Conservation (phyloP, 2,113 vertebrate species). For the Todiramphus chloris region DNA sequence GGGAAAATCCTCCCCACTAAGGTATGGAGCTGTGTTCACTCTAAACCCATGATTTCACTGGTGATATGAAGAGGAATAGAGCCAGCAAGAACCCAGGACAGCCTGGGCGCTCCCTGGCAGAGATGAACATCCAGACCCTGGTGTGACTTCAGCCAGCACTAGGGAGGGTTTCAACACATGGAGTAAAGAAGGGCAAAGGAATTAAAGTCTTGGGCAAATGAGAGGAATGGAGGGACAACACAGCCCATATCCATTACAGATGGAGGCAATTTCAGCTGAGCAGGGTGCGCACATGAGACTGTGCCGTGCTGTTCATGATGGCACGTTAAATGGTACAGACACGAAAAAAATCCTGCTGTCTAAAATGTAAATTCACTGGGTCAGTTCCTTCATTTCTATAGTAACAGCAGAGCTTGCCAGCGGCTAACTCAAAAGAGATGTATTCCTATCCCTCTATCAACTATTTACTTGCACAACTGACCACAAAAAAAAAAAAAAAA, state of each 20-base stretch:
- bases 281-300: background rate
- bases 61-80: background rate
- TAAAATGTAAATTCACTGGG: constrained; percentile 21
- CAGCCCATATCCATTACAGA: background rate
- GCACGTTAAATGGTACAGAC: background rate
- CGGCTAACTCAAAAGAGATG: constrained; percentile 45
- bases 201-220: background rate
- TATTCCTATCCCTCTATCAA: constrained; percentile 41
- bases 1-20: background rate
- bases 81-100: background rate
- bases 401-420: constrained; percentile 44
- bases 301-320: background rate
- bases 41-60: background rate
- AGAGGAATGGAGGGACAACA: background rate
- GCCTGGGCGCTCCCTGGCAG: background rate
- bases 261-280: constrained; percentile 30
- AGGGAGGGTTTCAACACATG: background rate
- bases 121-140: background rate
- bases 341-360: background rate
- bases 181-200: background rate
- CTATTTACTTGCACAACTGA: constrained; percentile 52
- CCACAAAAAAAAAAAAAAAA: background rate
- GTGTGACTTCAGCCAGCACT: background rate
- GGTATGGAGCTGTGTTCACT: background rate
- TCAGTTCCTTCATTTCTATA: constrained; percentile 55